Evolutionary conservation across 2,888 invertebrate genomes (phyloP).

Genomic region (Tipula unca): DNA sequence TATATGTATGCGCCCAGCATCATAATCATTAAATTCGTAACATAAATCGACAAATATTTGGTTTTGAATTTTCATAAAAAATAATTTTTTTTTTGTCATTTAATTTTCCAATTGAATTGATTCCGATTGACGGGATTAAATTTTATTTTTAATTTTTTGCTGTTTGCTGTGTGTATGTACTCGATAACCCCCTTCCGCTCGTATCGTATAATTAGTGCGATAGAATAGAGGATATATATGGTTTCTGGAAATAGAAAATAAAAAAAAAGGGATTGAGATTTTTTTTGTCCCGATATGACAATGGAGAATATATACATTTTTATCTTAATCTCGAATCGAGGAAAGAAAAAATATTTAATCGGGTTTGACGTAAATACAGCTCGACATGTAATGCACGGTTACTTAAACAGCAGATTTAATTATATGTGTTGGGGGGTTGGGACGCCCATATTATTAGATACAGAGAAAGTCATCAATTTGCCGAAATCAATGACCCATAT

Average conservation of each 20-base stretch:
- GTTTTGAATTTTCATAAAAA: background rate
- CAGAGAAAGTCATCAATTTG: background rate
- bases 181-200: background rate
- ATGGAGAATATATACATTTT: background rate
- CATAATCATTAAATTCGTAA: background rate
- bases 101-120: background rate
- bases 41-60: background rate
- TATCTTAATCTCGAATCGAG: background rate
- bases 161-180: background rate
- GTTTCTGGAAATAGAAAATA: background rate
- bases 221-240: background rate
- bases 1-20: background rate
- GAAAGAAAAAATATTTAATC: background rate
- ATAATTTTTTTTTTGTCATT: background rate
- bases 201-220: background rate
- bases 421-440: background rate
- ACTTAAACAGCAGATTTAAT: background rate
- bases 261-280: background rate
- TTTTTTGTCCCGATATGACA: background rate
- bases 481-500: background rate
- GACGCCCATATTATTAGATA: background rate
- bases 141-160: background rate
- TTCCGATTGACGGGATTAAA: background rate
- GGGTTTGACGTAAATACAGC: background rate
- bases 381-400: background rate